Percentiles rank a stretch among this genome's conserved stretches.
Evolutionary conservation across 92 coral and sea anemone genomes (phyloP).

Genomic region (Blastomussa wellsi): DNA sequence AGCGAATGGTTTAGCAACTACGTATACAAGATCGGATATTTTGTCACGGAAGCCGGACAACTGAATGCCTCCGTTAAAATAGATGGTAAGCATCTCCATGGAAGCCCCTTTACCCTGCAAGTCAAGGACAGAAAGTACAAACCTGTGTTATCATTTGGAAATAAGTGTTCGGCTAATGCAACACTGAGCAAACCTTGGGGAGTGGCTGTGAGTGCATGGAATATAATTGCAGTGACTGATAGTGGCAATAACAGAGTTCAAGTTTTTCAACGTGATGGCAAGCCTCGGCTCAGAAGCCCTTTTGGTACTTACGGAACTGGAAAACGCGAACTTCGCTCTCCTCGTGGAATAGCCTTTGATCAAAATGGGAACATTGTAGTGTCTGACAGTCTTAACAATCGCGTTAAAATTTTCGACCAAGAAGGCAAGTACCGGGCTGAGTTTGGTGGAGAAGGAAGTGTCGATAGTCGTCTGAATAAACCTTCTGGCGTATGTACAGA

Average conservation of each 20-base stretch:
- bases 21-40: constrained; percentile 17
- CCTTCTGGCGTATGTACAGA: constrained; percentile 8
- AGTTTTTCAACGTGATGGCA: constrained; percentile 15
- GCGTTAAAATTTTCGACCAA: constrained; percentile 10
- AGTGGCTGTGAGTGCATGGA: constrained; percentile 28
- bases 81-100: constrained; percentile 17
- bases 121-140: constrained; percentile 18
- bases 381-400: constrained; percentile 9
- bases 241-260: constrained; percentile 21
- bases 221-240: constrained; percentile 33
- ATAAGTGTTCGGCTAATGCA: not conserved
- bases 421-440: constrained; percentile 14
- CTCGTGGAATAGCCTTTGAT: constrained; percentile 16
- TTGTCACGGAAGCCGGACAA: constrained; percentile 11
- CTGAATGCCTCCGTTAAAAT: constrained; percentile 18
- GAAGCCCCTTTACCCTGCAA: constrained; percentile 17
- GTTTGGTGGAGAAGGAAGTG: constrained; percentile 34
- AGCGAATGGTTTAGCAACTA: no score
- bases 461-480: constrained; percentile 1
- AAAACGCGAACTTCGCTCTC: constrained; percentile 25
- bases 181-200: constrained; percentile 27
- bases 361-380: constrained; percentile 32
- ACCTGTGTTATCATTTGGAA: constrained; percentile 37
- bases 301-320: constrained; percentile 26
- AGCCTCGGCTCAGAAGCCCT: not conserved